A percentile compares a stretch with the other conserved stretches of the same genome.
These are phyloP conservation scores for Megaleporinus macrocephalus DNA, from an alignment of 2,113 vertebrate genomes.

Conservation along the genomic window DNA sequence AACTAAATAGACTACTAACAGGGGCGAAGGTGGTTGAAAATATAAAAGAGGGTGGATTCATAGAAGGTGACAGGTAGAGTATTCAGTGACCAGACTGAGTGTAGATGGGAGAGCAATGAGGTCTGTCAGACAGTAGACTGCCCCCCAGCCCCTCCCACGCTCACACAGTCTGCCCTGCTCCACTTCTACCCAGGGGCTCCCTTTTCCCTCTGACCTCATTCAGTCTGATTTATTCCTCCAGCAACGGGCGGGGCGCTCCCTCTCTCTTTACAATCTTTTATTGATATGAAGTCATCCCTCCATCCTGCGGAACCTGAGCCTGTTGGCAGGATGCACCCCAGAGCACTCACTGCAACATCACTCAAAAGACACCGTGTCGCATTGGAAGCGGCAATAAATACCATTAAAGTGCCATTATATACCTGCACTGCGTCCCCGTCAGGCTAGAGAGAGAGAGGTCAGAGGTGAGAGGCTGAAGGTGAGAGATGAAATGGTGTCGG, in stretches of 20 bases:
- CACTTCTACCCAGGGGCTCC: conserved; percentile 51
- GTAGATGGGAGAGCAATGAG: conserved; percentile 21
- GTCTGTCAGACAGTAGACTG: conserved; percentile 23
- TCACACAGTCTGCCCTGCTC: conserved; percentile 21
- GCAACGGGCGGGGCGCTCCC: conserved; percentile 63
- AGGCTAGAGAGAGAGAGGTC: conserved; percentile 64
- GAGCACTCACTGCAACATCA: conserved; percentile 75
- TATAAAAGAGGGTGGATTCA: background rate
- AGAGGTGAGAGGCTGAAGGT: conserved; percentile 61
- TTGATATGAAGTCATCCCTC: conserved; percentile 80
- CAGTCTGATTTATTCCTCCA: conserved; percentile 77
- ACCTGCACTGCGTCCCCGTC: conserved; percentile 67
- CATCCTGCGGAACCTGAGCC: conserved; percentile 64
- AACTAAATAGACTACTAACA: background rate
- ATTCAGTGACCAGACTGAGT: conserved; percentile 24
- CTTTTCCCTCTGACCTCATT: conserved; percentile 52
- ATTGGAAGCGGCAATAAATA: conserved; percentile 73
- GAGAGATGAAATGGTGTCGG: conserved; percentile 56
- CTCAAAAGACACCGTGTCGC: conserved; percentile 63
- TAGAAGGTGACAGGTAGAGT: conserved; percentile 26
- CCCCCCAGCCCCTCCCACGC: background rate
- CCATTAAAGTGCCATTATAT: conserved; percentile 75
- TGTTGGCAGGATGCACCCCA: conserved; percentile 69
- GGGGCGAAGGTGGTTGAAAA: background rate
- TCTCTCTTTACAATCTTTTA: conserved; percentile 72